Conservation (phyloP, 2,888 invertebrate genomes). For the Metopia argyrocephala region DNA sequence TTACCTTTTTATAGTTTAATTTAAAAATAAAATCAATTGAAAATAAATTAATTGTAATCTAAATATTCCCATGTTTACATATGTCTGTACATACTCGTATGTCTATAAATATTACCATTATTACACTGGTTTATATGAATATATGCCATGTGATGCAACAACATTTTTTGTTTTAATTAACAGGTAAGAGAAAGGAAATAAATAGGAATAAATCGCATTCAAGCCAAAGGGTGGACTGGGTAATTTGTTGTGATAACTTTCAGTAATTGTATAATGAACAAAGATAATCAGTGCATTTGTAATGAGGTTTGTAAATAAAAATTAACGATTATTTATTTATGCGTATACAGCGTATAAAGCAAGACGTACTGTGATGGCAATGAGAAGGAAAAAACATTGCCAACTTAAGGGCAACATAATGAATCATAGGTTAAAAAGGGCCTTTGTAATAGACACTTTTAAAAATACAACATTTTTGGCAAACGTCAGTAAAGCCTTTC, state of each 20-base stretch:
- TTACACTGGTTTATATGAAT: no score
- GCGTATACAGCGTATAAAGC: background rate
- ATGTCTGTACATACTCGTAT: no score
- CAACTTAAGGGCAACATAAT: no score
- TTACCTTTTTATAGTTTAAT: no score
- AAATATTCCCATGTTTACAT: conserved; percentile 29
- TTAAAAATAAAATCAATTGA: conserved; percentile 51
- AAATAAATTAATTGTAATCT: conserved; percentile 62
- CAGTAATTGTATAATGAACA: conserved; percentile 18
- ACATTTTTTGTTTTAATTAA: background rate
- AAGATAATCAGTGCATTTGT: conserved; percentile 22
- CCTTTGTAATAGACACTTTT: no score
- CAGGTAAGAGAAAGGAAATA: no score
- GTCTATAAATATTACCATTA: no score
- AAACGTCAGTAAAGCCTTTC: no score
- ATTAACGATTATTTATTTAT: conserved; percentile 9
- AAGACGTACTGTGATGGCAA: background rate
- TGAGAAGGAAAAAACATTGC: no score
- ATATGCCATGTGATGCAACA: conserved; percentile 5
- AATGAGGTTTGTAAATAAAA: conserved; percentile 39
- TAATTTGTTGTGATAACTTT: background rate
- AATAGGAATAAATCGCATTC: no score
- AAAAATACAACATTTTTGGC: no score
- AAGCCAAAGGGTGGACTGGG: background rate
- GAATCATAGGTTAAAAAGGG: no score